Evolutionary conservation across 2,113 vertebrate species (phyloP).

Genomic region (Gasterosteus nipponicus): DNA sequence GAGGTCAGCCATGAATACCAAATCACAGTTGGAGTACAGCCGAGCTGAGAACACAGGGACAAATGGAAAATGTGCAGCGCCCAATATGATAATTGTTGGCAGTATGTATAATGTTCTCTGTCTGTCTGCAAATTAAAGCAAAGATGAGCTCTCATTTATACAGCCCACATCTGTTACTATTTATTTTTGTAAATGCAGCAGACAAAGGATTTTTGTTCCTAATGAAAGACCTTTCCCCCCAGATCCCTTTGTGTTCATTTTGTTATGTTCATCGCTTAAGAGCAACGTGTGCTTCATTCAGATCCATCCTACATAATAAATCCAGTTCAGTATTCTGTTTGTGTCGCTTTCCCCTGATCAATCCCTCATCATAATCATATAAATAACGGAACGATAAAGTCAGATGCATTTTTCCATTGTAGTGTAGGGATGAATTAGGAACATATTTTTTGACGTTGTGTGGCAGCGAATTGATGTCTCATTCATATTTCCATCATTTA

Average conservation of each 20-base stretch:
- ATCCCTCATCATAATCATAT: not conserved
- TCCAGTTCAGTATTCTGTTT: not conserved
- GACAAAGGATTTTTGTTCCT: conserved; percentile 13
- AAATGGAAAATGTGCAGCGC: conserved; percentile 26
- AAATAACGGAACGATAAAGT: not conserved
- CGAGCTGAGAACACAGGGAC: conserved; percentile 1
- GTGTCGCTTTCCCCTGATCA: not conserved
- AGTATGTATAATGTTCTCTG: not conserved
- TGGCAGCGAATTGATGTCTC: too few species aligned
- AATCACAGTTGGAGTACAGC: conserved; percentile 43
- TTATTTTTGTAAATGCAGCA: not conserved
- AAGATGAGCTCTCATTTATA: conserved; percentile 39
- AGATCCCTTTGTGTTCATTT: conserved; percentile 5
- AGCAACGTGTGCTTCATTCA: conserved; percentile 7
- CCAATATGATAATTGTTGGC: conserved; percentile 35
- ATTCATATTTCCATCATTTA: too few species aligned
- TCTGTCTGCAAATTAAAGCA: conserved; percentile 12
- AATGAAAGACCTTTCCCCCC: not conserved
- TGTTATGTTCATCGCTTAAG: not conserved
- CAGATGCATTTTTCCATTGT: not conserved
- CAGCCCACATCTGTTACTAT: conserved; percentile 21
- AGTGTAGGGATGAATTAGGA: not conserved
- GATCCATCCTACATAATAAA: conserved; percentile 8
- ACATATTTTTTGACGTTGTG: too few species aligned
- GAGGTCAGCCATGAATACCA: conserved; percentile 36